Percentiles rank a stretch among this genome's conserved stretches.
These are phyloP conservation scores for Rhagonycha fulva DNA, from an alignment of 2,888 invertebrate species.

Conservation along the genomic window DNA sequence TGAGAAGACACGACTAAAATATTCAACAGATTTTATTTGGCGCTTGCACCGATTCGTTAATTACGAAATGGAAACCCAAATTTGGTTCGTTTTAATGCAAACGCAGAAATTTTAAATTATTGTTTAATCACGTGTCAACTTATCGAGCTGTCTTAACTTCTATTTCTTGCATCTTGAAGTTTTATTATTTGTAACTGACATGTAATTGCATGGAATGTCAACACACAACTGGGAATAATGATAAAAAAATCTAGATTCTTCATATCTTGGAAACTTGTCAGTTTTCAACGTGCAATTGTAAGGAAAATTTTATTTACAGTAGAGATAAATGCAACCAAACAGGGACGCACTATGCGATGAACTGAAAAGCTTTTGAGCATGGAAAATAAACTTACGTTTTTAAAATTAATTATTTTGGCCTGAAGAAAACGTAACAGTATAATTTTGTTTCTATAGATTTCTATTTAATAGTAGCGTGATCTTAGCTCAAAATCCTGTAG, in stretches of 20 bases:
- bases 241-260: neutral
- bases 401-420: no score
- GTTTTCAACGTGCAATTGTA: neutral
- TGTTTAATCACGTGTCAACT: neutral
- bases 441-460: no score
- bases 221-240: neutral
- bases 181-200: neutral
- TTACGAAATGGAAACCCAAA: neutral
- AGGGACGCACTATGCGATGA: neutral
- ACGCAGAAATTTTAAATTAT: neutral
- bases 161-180: neutral
- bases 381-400: no score
- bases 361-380: no score
- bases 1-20: neutral
- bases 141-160: neutral
- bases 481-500: no score
- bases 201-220: neutral
- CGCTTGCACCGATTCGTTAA: neutral
- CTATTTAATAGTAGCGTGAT: no score
- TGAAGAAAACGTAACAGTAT: no score
- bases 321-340: neutral
- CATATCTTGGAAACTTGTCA: neutral
- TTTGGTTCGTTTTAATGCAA: neutral
- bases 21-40: neutral
- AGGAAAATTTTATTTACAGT: neutral